Evolutionary conservation across 1,140 invertebrate genomes (phyloP).

Genomic region (Drosophila bocqueti): DNA sequence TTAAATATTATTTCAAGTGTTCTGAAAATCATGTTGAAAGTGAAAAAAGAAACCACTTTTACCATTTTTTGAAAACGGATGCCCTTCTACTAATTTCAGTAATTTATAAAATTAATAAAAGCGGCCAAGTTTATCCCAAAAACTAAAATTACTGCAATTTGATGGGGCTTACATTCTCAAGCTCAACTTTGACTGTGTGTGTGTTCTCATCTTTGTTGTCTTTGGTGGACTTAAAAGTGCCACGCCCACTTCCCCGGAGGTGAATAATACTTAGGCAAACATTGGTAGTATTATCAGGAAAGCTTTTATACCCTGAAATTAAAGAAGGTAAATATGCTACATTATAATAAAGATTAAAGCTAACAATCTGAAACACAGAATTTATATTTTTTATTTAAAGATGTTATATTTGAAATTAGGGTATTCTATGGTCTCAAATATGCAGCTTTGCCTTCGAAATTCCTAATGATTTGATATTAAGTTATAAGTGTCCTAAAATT

Average conservation of each 20-base stretch:
- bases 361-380: no score
- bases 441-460: no score
- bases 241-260: conserved; percentile 51
- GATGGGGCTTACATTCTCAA: conserved; percentile 40
- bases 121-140: conserved; percentile 28
- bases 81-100: conserved; percentile 29
- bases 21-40: conserved; percentile 4
- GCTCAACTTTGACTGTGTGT: conserved; percentile 14
- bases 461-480: not conserved
- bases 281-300: not conserved
- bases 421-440: no score
- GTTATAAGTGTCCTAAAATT: not conserved
- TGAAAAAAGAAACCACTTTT: conserved; percentile 24
- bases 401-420: not conserved
- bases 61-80: not conserved
- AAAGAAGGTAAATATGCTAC: not conserved
- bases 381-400: not conserved
- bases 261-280: conserved; percentile 10
- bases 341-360: not conserved
- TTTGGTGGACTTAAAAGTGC: conserved; percentile 44
- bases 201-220: conserved; percentile 7
- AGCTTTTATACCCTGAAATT: not conserved
- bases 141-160: conserved; percentile 73
- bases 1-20: not conserved
- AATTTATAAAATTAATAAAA: conserved; percentile 45